Evolutionary conservation across 2,113 vertebrate genomes (phyloP).

Genomic region (Psittacus erithacus): DNA sequence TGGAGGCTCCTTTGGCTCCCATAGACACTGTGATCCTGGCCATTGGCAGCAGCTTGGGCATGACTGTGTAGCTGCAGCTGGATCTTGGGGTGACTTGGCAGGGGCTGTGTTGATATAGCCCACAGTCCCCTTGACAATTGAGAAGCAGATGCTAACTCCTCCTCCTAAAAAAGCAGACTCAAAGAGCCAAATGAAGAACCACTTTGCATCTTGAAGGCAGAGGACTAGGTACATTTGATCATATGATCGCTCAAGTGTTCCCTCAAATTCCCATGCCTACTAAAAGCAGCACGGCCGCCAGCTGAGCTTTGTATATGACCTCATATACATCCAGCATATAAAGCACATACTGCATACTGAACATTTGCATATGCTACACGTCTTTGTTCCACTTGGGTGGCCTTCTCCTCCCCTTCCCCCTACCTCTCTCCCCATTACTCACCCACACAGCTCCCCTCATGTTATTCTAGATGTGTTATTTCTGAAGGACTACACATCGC

Average conservation of each 20-base stretch:
- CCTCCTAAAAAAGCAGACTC: neutral
- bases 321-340: constrained; percentile 1
- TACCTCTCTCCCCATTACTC: neutral
- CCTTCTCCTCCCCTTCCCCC: neutral
- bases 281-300: neutral
- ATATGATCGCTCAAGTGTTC: neutral
- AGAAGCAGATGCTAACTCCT: neutral
- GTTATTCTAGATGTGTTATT: neutral
- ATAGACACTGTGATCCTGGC: fast-evolving
- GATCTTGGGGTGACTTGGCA: neutral
- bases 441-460: neutral
- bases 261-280: constrained; percentile 5
- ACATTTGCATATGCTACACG: constrained; percentile 33
- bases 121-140: neutral
- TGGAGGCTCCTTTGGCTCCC: neutral
- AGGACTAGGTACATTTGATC: neutral
- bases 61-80: neutral
- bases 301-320: constrained; percentile 39
- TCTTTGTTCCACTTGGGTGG: constrained; percentile 46
- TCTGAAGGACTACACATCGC: neutral
- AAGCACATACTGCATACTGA: constrained; percentile 3
- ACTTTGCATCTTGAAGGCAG: neutral
- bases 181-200: neutral
- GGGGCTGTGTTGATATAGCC: neutral
- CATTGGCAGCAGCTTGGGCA: neutral